Evolutionary conservation across 1,140 invertebrate genomes (phyloP).

Genomic region (Episyrphus balteatus): DNA sequence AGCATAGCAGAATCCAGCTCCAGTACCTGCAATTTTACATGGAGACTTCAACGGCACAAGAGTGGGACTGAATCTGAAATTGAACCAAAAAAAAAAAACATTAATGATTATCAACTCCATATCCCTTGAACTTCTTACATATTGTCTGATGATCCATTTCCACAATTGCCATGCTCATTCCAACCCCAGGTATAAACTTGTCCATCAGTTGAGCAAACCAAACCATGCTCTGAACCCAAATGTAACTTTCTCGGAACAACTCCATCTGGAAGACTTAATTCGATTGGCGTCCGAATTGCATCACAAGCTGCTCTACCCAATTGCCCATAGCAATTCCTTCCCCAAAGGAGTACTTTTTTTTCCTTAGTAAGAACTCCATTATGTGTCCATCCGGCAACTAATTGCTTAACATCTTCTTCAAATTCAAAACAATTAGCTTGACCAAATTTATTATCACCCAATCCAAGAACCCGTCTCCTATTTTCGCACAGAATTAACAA

Average conservation of each 20-base stretch:
- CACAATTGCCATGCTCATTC: slow-evolving; percentile 86
- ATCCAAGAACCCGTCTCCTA: slow-evolving; percentile 41
- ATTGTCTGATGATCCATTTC: slow-evolving; percentile 52
- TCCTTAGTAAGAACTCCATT: slow-evolving; percentile 47
- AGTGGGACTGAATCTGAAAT: slow-evolving; percentile 21
- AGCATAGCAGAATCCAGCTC: slow-evolving; percentile 31
- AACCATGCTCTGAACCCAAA: slow-evolving; percentile 68
- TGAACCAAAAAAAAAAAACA: slow-evolving; percentile 3
- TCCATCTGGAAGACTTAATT: slow-evolving; percentile 12
- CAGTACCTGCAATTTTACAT: slow-evolving; percentile 24
- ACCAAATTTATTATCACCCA: slow-evolving; percentile 66
- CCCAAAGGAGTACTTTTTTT: slow-evolving; percentile 57
- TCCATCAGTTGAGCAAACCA: slow-evolving; percentile 43
- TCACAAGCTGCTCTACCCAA: slow-evolving; percentile 38
- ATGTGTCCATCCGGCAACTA: slow-evolving; percentile 65
- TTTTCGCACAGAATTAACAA: slow-evolving; percentile 38
- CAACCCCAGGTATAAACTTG: slow-evolving; percentile 72
- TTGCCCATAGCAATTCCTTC: slow-evolving; percentile 71
- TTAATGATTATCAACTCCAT: background rate
- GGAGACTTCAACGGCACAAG: slow-evolving; percentile 15
- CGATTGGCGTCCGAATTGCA: slow-evolving; percentile 12
- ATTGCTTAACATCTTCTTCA: slow-evolving; percentile 36
- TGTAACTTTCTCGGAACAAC: slow-evolving; percentile 39
- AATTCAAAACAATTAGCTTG: slow-evolving; percentile 40
- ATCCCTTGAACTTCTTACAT: slow-evolving; percentile 28